Evolutionary conservation across 2,888 invertebrate species (phyloP), one percentile per base, ranked within the genome.

Genomic region (Trachelus troglodyta): DNA sequence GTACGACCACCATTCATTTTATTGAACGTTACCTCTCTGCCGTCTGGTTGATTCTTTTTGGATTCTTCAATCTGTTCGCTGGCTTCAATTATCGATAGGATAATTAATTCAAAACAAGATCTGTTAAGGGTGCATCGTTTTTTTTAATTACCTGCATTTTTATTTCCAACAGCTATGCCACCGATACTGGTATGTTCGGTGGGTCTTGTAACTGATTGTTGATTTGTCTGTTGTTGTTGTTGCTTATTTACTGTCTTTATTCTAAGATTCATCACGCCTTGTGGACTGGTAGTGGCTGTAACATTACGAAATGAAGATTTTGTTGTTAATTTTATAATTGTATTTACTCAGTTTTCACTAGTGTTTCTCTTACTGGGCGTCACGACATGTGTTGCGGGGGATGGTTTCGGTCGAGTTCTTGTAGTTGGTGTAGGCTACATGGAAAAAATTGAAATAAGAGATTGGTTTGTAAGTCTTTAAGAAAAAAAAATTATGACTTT

Each of bases 1-100:
- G 97, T 97, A 90, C 97, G 96, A 69, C 96, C 95, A 91, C 94
- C 95, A 92, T 95, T 95, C 77, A 96, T 90, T 90, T 96, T 96
- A 88, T 95, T 96, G 87, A 96, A 95, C 0, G 96, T 94, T 4
- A 96, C 94, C 90, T 97, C 96, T 73, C 94, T 92, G 0, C 95
- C 94, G 86, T 95, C 95, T 0, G 95, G 94, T 0, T 94, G 92
- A 84, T 95, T 94, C 82, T 94, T 93, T 82, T 95, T 95, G 0
- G 95, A 94, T 31, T 92, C 92, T 0, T 92, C 90, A 74, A 90
- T 87, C 56, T 89, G 88, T 77, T 91, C 91, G 11, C 84, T 86
- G 77, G 85, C 90, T 88, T 30, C 84, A 80, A 69, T 69, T 34
- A 34, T 74, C 9, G 1, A 37, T 15, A 12, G 12, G 34, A 12